Evolutionary conservation across 2,113 vertebrate genomes (phyloP).

Genomic region (Boulengeromyrus knoepffleri): DNA sequence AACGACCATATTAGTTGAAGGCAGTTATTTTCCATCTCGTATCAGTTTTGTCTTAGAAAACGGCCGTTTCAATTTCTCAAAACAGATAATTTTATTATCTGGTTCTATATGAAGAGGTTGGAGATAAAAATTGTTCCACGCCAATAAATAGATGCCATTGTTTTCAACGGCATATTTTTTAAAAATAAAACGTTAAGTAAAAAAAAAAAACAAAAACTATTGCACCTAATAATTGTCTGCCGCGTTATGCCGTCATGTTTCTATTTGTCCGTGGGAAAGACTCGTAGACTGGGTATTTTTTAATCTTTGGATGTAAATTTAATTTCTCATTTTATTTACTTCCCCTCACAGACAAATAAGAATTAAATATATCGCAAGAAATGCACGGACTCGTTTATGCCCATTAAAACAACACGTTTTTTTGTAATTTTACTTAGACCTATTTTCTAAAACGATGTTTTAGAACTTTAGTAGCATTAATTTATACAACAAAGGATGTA

Average conservation of each 20-base stretch:
- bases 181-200: background rate
- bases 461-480: background rate
- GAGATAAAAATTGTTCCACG: background rate
- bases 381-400: background rate
- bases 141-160: background rate
- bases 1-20: background rate
- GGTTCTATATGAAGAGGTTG: background rate
- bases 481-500: background rate
- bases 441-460: background rate
- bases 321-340: background rate
- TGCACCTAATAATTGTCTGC: background rate
- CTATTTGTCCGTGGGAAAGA: background rate
- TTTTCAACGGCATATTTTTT: background rate
- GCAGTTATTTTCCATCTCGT: background rate
- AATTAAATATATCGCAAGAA: background rate
- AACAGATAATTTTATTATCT: background rate
- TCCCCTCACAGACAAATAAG: background rate
- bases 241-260: background rate
- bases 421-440: background rate
- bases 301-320: background rate
- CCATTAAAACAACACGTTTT: background rate
- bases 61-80: background rate
- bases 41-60: background rate
- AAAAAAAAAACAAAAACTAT: background rate
- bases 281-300: background rate